Percentiles rank a stretch among this genome's conserved stretches.
These are phyloP conservation scores for Athene cunicularia DNA, from an alignment of 2,113 vertebrate species.

Conservation along the genomic window DNA sequence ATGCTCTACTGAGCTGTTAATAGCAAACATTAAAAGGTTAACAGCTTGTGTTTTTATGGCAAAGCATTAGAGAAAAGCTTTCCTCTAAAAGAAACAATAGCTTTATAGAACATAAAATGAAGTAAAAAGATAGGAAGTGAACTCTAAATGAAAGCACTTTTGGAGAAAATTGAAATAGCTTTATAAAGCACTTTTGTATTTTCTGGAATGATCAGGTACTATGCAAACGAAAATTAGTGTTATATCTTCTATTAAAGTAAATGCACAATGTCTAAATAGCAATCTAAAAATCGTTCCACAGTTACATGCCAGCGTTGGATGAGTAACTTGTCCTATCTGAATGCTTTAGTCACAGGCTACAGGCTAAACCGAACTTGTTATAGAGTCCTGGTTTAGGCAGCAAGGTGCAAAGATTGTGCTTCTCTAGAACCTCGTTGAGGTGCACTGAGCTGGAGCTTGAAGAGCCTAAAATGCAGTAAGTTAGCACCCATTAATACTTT, in stretches of 20 bases:
- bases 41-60: conserved; percentile 14
- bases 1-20: neutral
- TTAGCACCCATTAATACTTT: neutral
- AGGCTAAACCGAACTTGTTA: neutral
- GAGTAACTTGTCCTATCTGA: neutral
- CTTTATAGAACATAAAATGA: neutral
- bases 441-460: neutral
- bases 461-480: neutral
- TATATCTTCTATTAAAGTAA: neutral
- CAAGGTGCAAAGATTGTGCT: neutral
- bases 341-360: neutral
- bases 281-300: neutral
- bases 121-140: neutral
- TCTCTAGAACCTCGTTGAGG: neutral
- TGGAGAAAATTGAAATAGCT: neutral
- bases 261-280: neutral
- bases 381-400: neutral
- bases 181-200: neutral
- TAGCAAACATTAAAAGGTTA: conserved; percentile 21
- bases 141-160: neutral
- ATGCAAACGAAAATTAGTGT: neutral
- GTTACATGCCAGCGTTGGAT: neutral
- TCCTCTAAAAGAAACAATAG: neutral
- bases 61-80: neutral
- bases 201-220: neutral